Evolutionary conservation across 2,113 vertebrate species (phyloP).

Genomic region (Motacilla tschutschensis): DNA sequence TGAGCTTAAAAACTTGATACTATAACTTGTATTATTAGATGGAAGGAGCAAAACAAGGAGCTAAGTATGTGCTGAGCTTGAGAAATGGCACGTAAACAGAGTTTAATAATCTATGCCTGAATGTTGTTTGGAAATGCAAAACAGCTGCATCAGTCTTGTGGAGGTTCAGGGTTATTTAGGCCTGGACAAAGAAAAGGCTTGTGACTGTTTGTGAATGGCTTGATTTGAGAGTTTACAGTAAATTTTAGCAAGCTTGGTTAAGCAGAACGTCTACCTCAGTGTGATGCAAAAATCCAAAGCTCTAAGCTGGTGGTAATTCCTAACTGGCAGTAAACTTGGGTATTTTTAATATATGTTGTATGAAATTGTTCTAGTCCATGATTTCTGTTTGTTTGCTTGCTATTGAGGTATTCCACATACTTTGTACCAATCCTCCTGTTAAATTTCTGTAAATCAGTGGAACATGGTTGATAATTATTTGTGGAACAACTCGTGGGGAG

Average conservation of each 20-base stretch:
- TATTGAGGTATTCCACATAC: neutral
- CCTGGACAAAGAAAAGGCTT: neutral
- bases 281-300: neutral
- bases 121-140: neutral
- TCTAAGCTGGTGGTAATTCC: neutral
- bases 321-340: neutral
- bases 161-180: neutral
- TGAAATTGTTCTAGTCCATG: too few species aligned
- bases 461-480: rapidly evolving
- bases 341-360: neutral
- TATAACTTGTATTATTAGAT: rapidly evolving
- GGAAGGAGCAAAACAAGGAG: neutral
- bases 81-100: neutral
- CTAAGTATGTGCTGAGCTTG: neutral
- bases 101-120: neutral
- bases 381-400: neutral
- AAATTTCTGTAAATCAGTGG: neutral
- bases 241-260: neutral
- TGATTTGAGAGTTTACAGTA: neutral
- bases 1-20: rapidly evolving
- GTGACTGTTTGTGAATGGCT: neutral
- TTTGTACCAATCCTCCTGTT: neutral
- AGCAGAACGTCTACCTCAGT: neutral
- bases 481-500: neutral
- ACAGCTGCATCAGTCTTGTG: rapidly evolving